These are phyloP conservation scores for Heliconius hortense DNA, from an alignment of 2,888 invertebrate genomes.

Conservation along the genomic window DNA sequence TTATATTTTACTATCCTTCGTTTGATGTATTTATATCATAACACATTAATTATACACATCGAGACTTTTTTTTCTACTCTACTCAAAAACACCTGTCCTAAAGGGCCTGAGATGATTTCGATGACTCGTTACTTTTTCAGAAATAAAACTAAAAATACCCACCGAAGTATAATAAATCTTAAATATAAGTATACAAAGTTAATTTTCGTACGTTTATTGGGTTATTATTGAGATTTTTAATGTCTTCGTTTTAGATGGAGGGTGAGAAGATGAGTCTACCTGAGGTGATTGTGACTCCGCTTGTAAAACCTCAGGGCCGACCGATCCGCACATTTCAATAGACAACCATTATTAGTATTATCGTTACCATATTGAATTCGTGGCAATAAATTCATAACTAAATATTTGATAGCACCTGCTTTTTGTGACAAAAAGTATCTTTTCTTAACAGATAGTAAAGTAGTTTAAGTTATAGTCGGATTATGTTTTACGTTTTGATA, in stretches of 20 bases:
- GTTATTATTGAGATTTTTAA: slow-evolving; percentile 49
- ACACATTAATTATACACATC: slow-evolving; percentile 73
- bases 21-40: slow-evolving; percentile 59
- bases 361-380: slow-evolving; percentile 13
- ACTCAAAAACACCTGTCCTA: slow-evolving; percentile 67
- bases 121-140: slow-evolving; percentile 71
- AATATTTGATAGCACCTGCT: slow-evolving; percentile 26
- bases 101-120: slow-evolving; percentile 63
- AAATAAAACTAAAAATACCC: slow-evolving; percentile 51
- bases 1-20: slow-evolving; percentile 21
- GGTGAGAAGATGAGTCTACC: slow-evolving; percentile 69
- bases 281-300: slow-evolving; percentile 70
- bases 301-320: slow-evolving; percentile 31
- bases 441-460: background rate
- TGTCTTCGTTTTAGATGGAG: slow-evolving; percentile 55
- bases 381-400: slow-evolving; percentile 30
- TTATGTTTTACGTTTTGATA: slow-evolving; percentile 2
- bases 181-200: background rate
- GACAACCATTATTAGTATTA: slow-evolving; percentile 44
- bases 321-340: slow-evolving; percentile 23
- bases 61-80: slow-evolving; percentile 55
- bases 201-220: background rate
- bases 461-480: background rate
- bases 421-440: slow-evolving; percentile 5
- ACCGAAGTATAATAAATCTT: background rate